Percentiles rank a stretch among this genome's conserved stretches.
phyloP scores from a whole-genome alignment of 2,113 vertebrate species.

The Myotis davidii region DNA sequence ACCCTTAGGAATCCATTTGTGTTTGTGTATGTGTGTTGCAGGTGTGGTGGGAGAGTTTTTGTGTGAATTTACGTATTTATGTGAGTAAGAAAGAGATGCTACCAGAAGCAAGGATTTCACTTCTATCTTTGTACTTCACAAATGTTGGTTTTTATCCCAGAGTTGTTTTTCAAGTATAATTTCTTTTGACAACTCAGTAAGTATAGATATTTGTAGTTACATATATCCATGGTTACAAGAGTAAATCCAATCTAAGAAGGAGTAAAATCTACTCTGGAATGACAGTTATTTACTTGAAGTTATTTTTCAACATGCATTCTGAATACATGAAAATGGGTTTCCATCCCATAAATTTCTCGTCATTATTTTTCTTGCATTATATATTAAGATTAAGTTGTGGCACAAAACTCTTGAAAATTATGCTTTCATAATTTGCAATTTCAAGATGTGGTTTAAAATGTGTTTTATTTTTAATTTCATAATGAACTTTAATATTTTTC shows the following conservation, averaged over 20 bases:
- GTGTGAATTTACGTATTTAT: not conserved
- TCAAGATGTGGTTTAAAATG: not conserved
- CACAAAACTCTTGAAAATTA: not conserved
- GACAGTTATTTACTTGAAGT: not conserved
- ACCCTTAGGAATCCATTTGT: not conserved
- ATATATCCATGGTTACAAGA: not conserved
- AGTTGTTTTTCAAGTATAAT: slow-evolving; percentile 34
- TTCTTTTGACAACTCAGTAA: not conserved
- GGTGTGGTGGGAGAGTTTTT: not conserved
- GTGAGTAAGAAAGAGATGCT: not conserved
- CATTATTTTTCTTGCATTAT: not conserved
- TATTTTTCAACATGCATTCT: not conserved
- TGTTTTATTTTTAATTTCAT: slow-evolving; percentile 2
- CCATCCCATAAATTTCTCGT: not conserved
- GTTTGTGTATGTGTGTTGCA: not conserved
- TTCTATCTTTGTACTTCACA: not conserved
- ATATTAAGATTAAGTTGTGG: slow-evolving; percentile 17
- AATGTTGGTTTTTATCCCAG: not conserved
- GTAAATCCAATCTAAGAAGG: not conserved
- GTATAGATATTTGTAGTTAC: slow-evolving; percentile 22
- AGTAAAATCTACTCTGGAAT: slow-evolving; percentile 18
- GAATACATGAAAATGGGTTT: not conserved
- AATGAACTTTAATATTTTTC: slow-evolving; percentile 47
- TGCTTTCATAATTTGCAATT: not conserved
- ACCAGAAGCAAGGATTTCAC: not conserved